These are phyloP conservation scores for Sebastes itinus DNA, from an alignment of 2,797 vertebrate genomes.

Conservation along the genomic window DNA sequence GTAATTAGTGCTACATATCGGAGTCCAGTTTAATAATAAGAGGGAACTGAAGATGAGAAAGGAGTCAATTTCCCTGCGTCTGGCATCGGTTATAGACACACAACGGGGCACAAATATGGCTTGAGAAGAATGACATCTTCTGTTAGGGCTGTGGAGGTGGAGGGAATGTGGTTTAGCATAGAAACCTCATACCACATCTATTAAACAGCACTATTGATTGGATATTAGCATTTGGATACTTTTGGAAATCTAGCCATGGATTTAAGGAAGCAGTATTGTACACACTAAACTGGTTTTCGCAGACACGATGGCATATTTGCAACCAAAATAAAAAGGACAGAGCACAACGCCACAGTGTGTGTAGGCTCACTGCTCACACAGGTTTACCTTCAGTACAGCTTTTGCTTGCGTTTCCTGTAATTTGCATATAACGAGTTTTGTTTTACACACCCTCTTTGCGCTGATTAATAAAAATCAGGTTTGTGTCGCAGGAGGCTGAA, in stretches of 20 bases:
- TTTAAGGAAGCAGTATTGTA: neutral
- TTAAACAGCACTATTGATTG: neutral
- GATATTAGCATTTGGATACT: neutral
- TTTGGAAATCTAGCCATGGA: neutral
- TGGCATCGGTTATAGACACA: neutral
- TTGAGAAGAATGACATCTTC: constrained; percentile 29
- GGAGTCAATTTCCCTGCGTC: neutral
- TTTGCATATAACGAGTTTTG: constrained; percentile 1
- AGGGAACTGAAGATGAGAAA: neutral
- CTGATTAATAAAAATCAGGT: neutral
- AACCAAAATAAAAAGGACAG: neutral
- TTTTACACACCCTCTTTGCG: neutral
- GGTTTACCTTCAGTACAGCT: neutral
- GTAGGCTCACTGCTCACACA: neutral
- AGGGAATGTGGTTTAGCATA: neutral
- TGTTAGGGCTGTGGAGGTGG: neutral
- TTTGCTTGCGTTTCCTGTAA: neutral
- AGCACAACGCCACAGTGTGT: neutral
- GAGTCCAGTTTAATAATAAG: neutral
- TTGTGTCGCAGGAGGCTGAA: neutral
- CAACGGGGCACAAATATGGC: constrained; percentile 20
- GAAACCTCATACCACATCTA: neutral
- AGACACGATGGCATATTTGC: neutral
- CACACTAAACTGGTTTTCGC: neutral
- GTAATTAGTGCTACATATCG: neutral